phyloP scores from a whole-genome alignment of 2,113 vertebrate species.

The Scophthalmus maximus region DNA sequence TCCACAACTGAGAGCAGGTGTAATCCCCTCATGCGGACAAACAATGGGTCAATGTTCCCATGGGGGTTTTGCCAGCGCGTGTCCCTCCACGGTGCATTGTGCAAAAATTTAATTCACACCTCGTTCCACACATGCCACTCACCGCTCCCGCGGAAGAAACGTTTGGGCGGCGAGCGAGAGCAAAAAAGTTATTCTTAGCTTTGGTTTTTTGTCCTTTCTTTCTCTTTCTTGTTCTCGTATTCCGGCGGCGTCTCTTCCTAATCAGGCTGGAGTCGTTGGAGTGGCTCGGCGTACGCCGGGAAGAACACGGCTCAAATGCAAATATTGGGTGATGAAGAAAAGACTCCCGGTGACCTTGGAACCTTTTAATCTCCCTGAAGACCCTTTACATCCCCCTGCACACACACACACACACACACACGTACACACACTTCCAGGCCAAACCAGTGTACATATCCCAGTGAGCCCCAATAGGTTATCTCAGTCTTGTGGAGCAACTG shows the following conservation, averaged over 20 bases:
- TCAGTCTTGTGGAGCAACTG: neutral
- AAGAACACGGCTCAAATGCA: slow-evolving; percentile 5
- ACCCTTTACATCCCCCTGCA: neutral
- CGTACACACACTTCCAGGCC: neutral
- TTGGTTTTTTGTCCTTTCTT: slow-evolving; percentile 24
- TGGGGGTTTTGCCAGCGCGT: slow-evolving; percentile 15
- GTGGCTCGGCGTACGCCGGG: neutral
- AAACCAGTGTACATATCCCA: too few relatives aligned
- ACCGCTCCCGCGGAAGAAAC: neutral
- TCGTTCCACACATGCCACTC: slow-evolving; percentile 11
- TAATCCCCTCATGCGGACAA: slow-evolving; percentile 27
- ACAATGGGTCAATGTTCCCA: slow-evolving; percentile 26
- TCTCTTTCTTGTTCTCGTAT: slow-evolving; percentile 1
- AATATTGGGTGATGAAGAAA: neutral
- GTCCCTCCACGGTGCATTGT: slow-evolving; percentile 38
- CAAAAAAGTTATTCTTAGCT: neutral
- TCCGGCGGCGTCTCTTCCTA: slow-evolving; percentile 13
- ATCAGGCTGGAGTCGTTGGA: slow-evolving; percentile 43
- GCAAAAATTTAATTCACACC: neutral
- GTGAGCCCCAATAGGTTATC: too few relatives aligned
- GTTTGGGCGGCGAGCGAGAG: neutral
- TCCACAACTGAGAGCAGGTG: neutral
- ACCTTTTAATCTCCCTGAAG: neutral
- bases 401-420: neutral
- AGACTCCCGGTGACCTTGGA: neutral